Evolutionary conservation across 1,140 invertebrate genomes (phyloP), one percentile per base, ranked within the genome.

Genomic region (Ceratosolen solmsi): DNA sequence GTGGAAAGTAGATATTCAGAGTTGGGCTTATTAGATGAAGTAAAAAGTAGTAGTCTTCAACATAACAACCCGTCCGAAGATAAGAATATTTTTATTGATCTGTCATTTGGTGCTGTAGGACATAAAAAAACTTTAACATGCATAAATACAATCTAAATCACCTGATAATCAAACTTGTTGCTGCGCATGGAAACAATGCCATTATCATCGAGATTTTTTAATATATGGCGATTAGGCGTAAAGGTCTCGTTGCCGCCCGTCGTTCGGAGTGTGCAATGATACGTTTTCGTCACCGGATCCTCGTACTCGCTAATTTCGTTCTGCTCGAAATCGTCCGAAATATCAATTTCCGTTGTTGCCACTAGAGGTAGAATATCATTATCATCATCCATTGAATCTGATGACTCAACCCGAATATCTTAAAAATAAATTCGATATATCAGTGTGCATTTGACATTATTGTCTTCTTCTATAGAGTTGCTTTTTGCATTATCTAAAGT

Each of bases 321-420:
- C 60, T 79, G 79, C 71, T 86, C 84, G 65, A 84, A 85, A 76
- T 86, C 84, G 13, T 84, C 84, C 13, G 84, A 65, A 73, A 83
- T 72, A 51, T 86, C 84, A 46, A 80, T 79, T 82, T 63, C 71
- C 51, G 9, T 33, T 11, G 79, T 27, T 30, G n/a, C 27, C 25
- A 11, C 5, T 72, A 8, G 9, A 17, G 41, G 5, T 36, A 49
- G 25, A 27, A 77, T 49, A 49, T 77, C 25, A 20, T 20, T 11
- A 68, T 77, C 25, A 63, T 77, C 75, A 30, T 56, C 71, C 17
- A 30, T 25, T 27, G 73, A 4, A 2, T 74, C 5, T 1, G 33
- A 58, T 41, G 33, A 46, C 15, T 71, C 33, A 8, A 4, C 1
- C 20, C 41, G 73, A 38, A 75, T 41, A 27, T 8, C 73, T 75